Conservation (phyloP, 2,888 invertebrate genomes). For the Tetheella fluctuosa region DNA sequence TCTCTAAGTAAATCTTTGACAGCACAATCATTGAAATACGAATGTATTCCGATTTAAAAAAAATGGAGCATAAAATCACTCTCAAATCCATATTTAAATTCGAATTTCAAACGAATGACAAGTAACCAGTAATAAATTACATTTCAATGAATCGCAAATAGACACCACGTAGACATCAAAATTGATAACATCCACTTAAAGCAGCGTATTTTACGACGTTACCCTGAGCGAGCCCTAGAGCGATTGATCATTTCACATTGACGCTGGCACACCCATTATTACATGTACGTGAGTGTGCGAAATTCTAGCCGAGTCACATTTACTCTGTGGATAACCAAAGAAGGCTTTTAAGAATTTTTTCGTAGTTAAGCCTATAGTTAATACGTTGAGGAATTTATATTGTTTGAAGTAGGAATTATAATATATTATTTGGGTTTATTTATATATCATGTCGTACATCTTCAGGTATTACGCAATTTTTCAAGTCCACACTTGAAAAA, state of each 20-base stretch:
- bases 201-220: neutral
- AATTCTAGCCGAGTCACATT: constrained; percentile 38
- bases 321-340: neutral
- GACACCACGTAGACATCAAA: neutral
- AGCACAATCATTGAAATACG: too few species aligned
- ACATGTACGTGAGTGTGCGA: constrained; percentile 53
- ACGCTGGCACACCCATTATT: constrained; percentile 48
- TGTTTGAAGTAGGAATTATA: neutral
- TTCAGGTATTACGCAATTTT: too few species aligned
- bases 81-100: neutral
- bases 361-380: neutral
- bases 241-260: constrained; percentile 58
- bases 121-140: neutral
- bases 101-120: neutral
- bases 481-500: too few species aligned
- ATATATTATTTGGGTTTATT: too few species aligned
- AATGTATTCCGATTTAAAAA: too few species aligned
- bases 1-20: neutral
- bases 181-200: constrained; percentile 1
- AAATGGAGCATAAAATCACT: neutral
- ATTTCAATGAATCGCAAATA: neutral
- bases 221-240: constrained; percentile 21
- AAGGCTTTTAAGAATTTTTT: constrained; percentile 4
- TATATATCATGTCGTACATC: too few species aligned
- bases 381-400: neutral